Conservation (phyloP, 2,888 invertebrate genomes). For the Lasioglossum figueresi region DNA sequence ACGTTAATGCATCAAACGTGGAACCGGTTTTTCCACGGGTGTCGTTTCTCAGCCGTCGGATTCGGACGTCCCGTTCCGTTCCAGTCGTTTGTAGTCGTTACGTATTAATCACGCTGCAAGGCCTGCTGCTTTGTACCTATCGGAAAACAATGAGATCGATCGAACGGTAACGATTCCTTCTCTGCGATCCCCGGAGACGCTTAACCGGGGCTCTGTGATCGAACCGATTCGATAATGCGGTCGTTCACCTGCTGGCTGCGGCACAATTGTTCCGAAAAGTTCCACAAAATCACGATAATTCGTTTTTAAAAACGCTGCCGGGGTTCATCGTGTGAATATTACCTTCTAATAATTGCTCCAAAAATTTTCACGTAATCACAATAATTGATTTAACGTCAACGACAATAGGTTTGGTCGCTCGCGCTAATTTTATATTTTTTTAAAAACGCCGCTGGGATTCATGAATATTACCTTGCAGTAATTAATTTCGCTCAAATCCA, state of each 20-base stretch:
- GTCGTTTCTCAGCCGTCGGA: constrained; percentile 48
- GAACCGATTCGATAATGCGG: neutral
- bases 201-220: neutral
- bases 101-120: constrained; percentile 48
- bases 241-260: neutral
- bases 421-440: too few species aligned
- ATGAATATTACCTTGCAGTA: neutral
- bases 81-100: constrained; percentile 38
- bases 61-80: constrained; percentile 45
- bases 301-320: neutral
- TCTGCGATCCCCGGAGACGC: neutral
- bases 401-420: too few species aligned
- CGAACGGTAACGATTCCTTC: constrained; percentile 1
- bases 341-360: too few species aligned
- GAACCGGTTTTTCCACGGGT: constrained; percentile 62
- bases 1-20: constrained; percentile 67
- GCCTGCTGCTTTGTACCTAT: constrained; percentile 20
- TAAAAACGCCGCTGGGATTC: too few species aligned
- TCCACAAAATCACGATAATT: neutral
- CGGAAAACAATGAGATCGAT: constrained; percentile 15
- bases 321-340: too few species aligned
- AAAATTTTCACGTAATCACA: too few species aligned
- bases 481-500: neutral
- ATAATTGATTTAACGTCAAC: too few species aligned
- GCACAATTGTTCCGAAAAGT: neutral